These are phyloP conservation scores for Hemiscyllium ocellatum DNA, from an alignment of 2,113 vertebrate genomes.

Conservation along the genomic window DNA sequence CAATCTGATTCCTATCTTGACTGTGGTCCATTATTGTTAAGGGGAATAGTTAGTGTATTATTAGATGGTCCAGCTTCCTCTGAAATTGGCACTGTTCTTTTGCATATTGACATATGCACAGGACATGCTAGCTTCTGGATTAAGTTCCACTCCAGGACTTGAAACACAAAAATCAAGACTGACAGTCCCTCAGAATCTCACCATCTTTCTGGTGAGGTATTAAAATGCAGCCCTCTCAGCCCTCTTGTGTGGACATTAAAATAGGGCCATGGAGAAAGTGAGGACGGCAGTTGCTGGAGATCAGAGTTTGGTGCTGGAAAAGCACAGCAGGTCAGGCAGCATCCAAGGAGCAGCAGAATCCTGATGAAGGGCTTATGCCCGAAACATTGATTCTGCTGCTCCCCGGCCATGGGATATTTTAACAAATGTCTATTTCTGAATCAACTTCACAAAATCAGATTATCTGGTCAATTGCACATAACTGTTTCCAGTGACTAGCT, in stretches of 20 bases:
- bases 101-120: not conserved
- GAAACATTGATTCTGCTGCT: no score
- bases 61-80: not conserved
- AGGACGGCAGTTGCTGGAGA: no score
- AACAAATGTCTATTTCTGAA: not conserved
- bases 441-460: not conserved
- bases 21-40: not conserved
- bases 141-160: not conserved
- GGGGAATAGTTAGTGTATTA: not conserved
- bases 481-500: not conserved
- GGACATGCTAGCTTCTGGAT: not conserved
- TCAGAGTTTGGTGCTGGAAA: no score
- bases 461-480: not conserved
- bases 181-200: no score
- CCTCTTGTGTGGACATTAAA: not conserved
- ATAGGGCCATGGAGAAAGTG: not conserved
- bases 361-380: no score
- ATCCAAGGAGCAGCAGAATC: no score
- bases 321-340: no score
- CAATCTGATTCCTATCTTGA: not conserved
- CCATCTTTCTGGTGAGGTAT: not conserved
- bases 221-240: not conserved
- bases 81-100: not conserved
- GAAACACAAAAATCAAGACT: not conserved
- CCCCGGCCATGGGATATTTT: not conserved